Conservation (phyloP, 2,888 invertebrate species). For the Eledona agricola region DNA sequence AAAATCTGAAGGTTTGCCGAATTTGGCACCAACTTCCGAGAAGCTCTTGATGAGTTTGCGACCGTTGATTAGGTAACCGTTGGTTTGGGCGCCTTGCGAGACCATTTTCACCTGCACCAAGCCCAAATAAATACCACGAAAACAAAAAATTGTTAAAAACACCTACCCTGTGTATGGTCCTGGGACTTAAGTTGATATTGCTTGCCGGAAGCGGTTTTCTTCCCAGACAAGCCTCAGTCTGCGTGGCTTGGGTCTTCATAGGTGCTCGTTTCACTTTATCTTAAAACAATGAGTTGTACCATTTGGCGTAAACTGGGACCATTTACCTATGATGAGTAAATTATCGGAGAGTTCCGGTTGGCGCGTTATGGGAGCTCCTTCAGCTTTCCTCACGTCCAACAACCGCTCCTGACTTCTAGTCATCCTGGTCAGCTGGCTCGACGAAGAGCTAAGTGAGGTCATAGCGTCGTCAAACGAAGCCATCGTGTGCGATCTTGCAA, state of each 20-base stretch:
- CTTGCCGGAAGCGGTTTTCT: conserved; percentile 76
- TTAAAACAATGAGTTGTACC: conserved; percentile 53
- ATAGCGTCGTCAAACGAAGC: conserved; percentile 83
- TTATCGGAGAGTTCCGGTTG: conserved; percentile 65
- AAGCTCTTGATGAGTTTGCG: conserved; percentile 84
- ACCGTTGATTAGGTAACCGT: conserved; percentile 76
- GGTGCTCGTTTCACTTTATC: conserved; percentile 84
- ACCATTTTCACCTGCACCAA: conserved; percentile 78
- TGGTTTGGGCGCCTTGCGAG: conserved; percentile 90
- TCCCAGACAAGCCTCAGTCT: conserved; percentile 81
- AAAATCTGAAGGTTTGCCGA: conserved; percentile 49
- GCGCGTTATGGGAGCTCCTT: conserved; percentile 62
- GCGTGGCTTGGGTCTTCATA: conserved; percentile 94
- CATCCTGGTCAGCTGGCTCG: conserved; percentile 59
- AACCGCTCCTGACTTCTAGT: conserved; percentile 75
- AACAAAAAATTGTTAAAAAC: conserved; percentile 1
- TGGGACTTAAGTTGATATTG: conserved; percentile 78
- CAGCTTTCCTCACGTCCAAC: conserved; percentile 74
- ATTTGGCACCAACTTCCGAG: conserved; percentile 75
- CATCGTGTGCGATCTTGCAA: conserved; percentile 86
- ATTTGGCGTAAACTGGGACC: background rate
- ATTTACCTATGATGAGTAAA: conserved; percentile 68
- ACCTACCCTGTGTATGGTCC: conserved; percentile 80
- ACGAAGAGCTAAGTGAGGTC: conserved; percentile 58
- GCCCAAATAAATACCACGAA: background rate